Evolutionary conservation across 1,140 invertebrate genomes (phyloP).

Genomic region (Eueides isabella): DNA sequence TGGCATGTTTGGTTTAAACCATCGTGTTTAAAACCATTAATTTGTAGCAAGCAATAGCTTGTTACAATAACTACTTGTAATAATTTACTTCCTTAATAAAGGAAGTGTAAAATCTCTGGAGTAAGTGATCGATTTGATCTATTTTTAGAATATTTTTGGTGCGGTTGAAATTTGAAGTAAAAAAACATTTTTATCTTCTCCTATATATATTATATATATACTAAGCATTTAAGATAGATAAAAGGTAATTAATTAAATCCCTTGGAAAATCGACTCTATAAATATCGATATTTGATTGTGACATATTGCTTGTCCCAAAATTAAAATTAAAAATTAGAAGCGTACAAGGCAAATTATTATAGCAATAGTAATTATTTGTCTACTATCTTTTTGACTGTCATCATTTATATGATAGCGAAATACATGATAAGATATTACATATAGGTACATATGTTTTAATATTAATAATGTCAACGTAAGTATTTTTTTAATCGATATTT

Average conservation of each 20-base stretch:
- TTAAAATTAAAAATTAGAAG: not conserved
- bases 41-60: too few species aligned
- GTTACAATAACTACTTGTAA: too few species aligned
- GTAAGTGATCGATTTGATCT: constrained; percentile 3
- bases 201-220: not conserved
- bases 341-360: not conserved
- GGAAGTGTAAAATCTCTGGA: not conserved
- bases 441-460: not conserved
- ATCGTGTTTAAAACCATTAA: not conserved
- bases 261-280: not conserved
- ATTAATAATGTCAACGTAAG: too few species aligned
- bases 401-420: not conserved
- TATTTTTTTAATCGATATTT: too few species aligned
- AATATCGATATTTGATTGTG: not conserved
- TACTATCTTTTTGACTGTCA: not conserved
- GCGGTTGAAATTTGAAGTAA: not conserved
- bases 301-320: not conserved
- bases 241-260: too few species aligned
- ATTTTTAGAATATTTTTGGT: constrained; percentile 20
- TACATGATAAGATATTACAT: not conserved
- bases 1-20: not conserved
- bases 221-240: not conserved
- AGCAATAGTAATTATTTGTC: not conserved
- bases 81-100: too few species aligned
- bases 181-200: not conserved